Percentiles rank a stretch among this genome's conserved stretches.
Conservation (phyloP, 2,888 invertebrate genomes). For the Glaucopsyche alexis region DNA sequence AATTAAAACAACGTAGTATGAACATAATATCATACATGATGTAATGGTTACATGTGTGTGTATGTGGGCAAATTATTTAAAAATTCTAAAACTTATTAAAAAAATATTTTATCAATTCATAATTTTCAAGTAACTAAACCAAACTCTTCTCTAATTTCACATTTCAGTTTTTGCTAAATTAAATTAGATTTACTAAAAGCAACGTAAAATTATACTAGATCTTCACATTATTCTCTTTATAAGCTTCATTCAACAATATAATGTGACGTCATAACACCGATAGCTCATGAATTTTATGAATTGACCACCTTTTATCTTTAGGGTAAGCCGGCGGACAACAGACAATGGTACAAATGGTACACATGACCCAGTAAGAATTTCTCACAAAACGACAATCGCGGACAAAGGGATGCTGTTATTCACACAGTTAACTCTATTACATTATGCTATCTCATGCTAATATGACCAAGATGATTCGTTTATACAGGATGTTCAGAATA, state of each 20-base stretch:
- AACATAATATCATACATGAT: too few relatives aligned
- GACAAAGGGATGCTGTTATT: slow-evolving; percentile 79
- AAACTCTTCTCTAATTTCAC: background rate
- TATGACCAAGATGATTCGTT: slow-evolving; percentile 30
- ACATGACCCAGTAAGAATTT: slow-evolving; percentile 48
- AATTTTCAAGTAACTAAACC: too few relatives aligned
- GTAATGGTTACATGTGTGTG: too few relatives aligned
- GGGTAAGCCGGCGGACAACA: background rate
- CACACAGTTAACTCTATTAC: slow-evolving; percentile 76
- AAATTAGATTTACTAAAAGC: too few relatives aligned
- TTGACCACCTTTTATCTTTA: slow-evolving; percentile 8
- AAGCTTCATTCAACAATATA: background rate
- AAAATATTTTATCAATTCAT: too few relatives aligned
- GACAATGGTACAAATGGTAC: slow-evolving; percentile 12
- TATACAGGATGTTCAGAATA: slow-evolving; percentile 32
- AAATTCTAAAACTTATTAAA: too few relatives aligned
- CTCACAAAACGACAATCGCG: slow-evolving; percentile 72
- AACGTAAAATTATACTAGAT: too few relatives aligned
- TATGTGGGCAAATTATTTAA: too few relatives aligned
- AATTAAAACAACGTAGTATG: too few relatives aligned
- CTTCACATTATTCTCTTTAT: background rate
- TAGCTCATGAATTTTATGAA: background rate
- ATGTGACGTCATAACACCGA: background rate
- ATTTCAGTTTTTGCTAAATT: background rate
- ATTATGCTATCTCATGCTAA: slow-evolving; percentile 54